Evolutionary conservation across 2,888 invertebrate species (phyloP), one percentile per base, ranked within the genome.

Genomic region (Salticus scenicus): DNA sequence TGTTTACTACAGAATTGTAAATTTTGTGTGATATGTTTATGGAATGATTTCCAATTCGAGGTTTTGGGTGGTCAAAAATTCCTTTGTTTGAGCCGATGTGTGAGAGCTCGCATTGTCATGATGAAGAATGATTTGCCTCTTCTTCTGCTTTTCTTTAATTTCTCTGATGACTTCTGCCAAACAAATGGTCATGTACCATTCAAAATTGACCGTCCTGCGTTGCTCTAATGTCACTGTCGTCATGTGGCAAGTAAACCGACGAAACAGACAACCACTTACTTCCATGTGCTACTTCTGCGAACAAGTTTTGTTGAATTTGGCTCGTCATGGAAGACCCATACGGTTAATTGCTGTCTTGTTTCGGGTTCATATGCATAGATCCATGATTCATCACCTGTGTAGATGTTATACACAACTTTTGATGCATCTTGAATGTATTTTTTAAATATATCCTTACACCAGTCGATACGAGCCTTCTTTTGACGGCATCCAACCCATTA

Each of bases 381-480:
- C 64, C 64, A 64, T 64, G 64, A 64, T 64, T 64, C 64, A 4
- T 64, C 64, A 64, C 28, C 64, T 64, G 64, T 27, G 64, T 64
- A 64, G 64, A 64, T 64, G 5, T 64, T 64, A 64, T 64, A 7
- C 24, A 64, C 64, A 64, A 28, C 10, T 28, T 27, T 51, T 51
- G 17, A 51, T 51, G 24, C 51, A 17, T 17, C 51, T 51, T 51
- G 17, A 51, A 8, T 20, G 24, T 51, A 51, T 51, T 37, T 37
- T 37, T 4, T 37, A 4, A 37, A 10, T 10, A 37, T 37, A 7
- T 37, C 51, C 24, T 51, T 51, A 17, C 51, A 51, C 51, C 51
- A 51, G 17, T 8, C 51, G 17, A 17, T 20, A 51, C 51, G 24
- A 64, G 28, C 64, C 64, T 27, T 28, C 28, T 64, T 64, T 28